Conservation (phyloP, 2,797 vertebrate genomes). For the Falco cherrug region DNA sequence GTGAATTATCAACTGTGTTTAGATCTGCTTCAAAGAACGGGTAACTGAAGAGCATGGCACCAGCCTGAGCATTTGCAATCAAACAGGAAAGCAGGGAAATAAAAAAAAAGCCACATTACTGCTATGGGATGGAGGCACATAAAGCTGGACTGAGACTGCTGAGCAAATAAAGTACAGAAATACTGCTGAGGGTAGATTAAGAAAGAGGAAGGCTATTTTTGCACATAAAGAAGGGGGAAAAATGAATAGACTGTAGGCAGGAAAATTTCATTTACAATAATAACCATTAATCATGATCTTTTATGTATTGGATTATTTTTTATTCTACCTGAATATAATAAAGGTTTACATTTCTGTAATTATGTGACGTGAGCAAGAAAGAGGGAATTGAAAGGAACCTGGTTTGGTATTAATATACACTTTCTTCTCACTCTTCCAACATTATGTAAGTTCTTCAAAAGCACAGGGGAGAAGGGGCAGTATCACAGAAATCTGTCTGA, state of each 20-base stretch:
- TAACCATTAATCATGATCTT: not conserved
- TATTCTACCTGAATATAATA: not conserved
- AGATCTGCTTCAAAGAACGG: not conserved
- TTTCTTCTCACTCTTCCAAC: not conserved
- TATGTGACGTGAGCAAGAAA: not conserved
- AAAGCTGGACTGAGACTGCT: not conserved
- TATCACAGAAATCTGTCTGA: not conserved
- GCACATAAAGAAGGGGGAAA: not conserved
- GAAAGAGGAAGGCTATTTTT: not conserved
- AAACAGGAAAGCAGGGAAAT: not conserved
- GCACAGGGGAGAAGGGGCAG: not conserved
- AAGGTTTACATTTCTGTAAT: not conserved
- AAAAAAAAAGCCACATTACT: not conserved
- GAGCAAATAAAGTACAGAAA: not conserved
- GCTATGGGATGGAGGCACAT: not conserved
- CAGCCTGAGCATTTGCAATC: not conserved
- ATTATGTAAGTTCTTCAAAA: not conserved
- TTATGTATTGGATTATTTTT: not conserved
- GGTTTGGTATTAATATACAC: not conserved
- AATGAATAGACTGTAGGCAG: not conserved
- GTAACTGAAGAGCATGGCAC: not conserved
- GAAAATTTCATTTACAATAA: not conserved
- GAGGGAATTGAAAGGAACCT: not conserved
- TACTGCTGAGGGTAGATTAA: not conserved
- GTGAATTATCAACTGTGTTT: not conserved